Conservation (phyloP, 2,113 vertebrate genomes). For the Cacatua alba region DNA sequence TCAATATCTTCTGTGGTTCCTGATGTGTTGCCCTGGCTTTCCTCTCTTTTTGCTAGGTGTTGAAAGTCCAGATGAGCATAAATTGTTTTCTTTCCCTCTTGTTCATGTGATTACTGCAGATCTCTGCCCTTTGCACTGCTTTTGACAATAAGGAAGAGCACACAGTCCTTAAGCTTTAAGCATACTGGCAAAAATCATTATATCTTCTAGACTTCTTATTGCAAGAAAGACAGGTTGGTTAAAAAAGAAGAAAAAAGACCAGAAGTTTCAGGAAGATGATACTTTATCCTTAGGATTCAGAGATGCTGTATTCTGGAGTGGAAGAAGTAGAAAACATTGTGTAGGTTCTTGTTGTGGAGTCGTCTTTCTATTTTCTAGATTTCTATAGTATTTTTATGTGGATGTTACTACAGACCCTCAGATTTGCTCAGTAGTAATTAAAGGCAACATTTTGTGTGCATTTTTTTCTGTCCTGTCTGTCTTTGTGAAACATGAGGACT, state of each 20-base stretch:
- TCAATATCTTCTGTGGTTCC: neutral
- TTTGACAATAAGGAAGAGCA: neutral
- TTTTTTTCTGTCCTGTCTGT: neutral
- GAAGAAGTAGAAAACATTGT: neutral
- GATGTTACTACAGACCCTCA: neutral
- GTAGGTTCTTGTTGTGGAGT: neutral
- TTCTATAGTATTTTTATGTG: neutral
- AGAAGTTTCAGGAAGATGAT: neutral
- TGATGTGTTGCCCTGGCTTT: neutral
- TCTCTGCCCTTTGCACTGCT: neutral
- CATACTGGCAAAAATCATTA: neutral
- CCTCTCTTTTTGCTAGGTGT: neutral
- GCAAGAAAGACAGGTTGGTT: neutral
- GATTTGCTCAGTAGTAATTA: neutral
- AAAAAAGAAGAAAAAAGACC: neutral
- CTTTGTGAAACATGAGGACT: neutral
- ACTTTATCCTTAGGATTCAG: neutral
- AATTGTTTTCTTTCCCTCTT: neutral
- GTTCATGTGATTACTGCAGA: neutral
- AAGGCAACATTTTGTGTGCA: neutral
- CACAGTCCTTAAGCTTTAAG: neutral
- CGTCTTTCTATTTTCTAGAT: neutral
- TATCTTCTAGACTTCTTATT: neutral
- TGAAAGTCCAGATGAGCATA: neutral
- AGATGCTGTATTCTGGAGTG: neutral